Evolutionary conservation across 2,797 vertebrate species (phyloP), one percentile per base, ranked within the genome.

Genomic region (Intellagama lesueurii): DNA sequence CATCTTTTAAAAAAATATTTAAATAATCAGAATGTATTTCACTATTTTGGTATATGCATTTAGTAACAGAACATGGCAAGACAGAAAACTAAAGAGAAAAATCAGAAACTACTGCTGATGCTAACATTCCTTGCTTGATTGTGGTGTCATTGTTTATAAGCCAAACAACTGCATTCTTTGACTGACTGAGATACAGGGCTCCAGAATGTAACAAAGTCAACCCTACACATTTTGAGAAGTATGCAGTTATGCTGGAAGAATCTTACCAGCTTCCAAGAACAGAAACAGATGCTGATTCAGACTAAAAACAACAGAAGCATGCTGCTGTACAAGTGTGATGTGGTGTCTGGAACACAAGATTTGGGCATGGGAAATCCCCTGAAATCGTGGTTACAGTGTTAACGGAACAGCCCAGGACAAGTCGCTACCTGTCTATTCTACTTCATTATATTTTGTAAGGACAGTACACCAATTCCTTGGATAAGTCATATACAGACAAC

Each of bases 81-180:
- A 52, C 26, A 35, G 8, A 56, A 87, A 72, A 81, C 30, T 16
- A 40, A 26, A 64, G 12, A 14, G 9, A n/a, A 72, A 77, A 80
- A 82, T 28, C 7, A 47, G 49, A 87, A 83, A 40, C 6, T 81
- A 28, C 7, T 79, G 49, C 19, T 85, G 76, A 75, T 52, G 6
- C 83, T 26, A 64, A 44, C 66, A 76, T 66, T 52, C 78, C 44
- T 83, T 80, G 40, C 30, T 75, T 52, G 52, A 40, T 75, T 80
- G 19, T 30, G 49, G 44, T 52, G 56, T 80, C 69, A 3, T 22
- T 87, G 52, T 84, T 73, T 72, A 32, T 11, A 80, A 87, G 76
- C 52, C 52, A 88, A 75, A 90, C 81, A 88, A 88, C 32, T 35
- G 85, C 3, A 26, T 76, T 84, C 69, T 88, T 87, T 90, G 86